Evolutionary conservation across 2,113 vertebrate genomes (phyloP).

Genomic region (Tragelaphus imberbis): DNA sequence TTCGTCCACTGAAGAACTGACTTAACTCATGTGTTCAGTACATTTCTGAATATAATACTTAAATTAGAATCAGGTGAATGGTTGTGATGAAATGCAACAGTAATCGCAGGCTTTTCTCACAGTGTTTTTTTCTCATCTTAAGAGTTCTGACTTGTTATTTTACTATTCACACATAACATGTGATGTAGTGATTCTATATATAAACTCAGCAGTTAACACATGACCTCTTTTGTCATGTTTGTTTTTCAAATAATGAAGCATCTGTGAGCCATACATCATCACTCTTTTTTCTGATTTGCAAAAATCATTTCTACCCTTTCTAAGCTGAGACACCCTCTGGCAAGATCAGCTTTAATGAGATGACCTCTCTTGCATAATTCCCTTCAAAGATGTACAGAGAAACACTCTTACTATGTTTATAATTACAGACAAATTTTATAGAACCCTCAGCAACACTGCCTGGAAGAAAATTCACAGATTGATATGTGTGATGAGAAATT

Average conservation of each 20-base stretch:
- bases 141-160: background rate
- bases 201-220: conserved; percentile 47
- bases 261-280: conserved; percentile 12
- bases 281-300: conserved; percentile 32
- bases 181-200: background rate
- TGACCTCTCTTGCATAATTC: conserved; percentile 28
- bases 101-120: background rate
- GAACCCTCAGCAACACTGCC: conserved; percentile 12
- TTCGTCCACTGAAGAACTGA: background rate
- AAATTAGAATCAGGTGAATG: background rate
- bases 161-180: background rate
- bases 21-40: background rate
- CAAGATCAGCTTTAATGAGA: conserved; percentile 55
- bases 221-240: conserved; percentile 21
- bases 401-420: background rate
- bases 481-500: conserved; percentile 19
- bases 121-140: background rate
- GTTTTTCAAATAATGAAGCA: conserved; percentile 34
- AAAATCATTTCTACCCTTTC: conserved; percentile 12
- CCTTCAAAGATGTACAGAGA: conserved; percentile 20
- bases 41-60: background rate
- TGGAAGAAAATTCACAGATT: conserved; percentile 19
- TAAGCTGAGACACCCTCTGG: background rate
- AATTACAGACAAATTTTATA: conserved; percentile 51
- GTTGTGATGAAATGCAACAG: background rate